Evolutionary conservation across 2,797 vertebrate genomes (phyloP).

Genomic region (Hippopotamyrus pictus): DNA sequence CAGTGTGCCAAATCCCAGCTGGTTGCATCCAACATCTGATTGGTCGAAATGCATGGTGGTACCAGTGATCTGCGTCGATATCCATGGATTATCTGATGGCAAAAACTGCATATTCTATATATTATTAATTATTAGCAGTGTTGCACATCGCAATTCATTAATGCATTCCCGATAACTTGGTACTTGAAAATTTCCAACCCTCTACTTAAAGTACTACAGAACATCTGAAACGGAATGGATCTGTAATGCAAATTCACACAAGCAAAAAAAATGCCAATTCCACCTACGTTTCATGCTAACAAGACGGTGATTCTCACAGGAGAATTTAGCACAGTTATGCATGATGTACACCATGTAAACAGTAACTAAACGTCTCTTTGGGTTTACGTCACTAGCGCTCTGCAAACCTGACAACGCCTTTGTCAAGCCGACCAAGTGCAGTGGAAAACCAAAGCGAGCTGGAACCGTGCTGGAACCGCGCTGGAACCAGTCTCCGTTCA

Average conservation of each 20-base stretch:
- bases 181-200: neutral
- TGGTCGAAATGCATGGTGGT: neutral
- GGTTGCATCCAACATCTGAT: neutral
- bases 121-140: neutral
- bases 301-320: neutral
- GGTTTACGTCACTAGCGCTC: neutral
- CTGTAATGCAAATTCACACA: neutral
- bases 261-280: neutral
- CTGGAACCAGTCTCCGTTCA: neutral
- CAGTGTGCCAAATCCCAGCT: neutral
- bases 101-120: neutral
- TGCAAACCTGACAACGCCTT: neutral
- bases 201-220: neutral
- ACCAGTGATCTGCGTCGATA: neutral
- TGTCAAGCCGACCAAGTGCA: neutral
- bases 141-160: neutral
- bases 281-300: neutral
- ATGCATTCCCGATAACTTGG: neutral
- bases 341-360: neutral
- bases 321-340: neutral
- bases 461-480: neutral
- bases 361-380: neutral
- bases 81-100: neutral
- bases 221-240: neutral
- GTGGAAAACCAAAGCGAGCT: neutral